These are phyloP conservation scores for Diceros bicornis DNA, from an alignment of 2,797 vertebrate species.

Conservation along the genomic window DNA sequence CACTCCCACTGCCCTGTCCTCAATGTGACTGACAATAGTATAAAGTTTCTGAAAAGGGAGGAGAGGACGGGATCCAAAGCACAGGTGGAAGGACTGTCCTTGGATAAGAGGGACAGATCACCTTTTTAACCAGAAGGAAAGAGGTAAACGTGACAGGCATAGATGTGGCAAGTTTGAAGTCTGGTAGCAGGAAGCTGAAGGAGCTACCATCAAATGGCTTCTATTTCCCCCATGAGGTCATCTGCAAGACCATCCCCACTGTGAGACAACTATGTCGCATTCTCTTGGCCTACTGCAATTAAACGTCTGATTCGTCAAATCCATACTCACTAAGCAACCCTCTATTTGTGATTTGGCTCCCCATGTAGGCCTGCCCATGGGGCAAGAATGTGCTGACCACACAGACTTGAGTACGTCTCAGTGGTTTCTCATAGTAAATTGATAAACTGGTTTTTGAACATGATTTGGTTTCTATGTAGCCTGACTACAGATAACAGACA, in stretches of 20 bases:
- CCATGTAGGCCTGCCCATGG: neutral
- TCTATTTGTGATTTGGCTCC: conserved; percentile 19
- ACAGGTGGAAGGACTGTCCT: neutral
- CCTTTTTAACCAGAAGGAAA: conserved; percentile 18
- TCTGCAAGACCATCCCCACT: neutral
- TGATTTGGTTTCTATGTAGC: conserved; percentile 23
- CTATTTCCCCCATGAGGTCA: neutral
- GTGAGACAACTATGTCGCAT: neutral
- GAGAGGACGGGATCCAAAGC: neutral
- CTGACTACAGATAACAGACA: conserved; percentile 29
- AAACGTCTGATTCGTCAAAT: neutral
- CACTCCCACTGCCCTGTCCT: neutral
- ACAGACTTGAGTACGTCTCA: neutral
- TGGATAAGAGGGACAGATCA: neutral
- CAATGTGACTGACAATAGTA: neutral
- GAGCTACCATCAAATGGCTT: neutral
- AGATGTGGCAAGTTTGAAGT: neutral
- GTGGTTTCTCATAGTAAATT: conserved; percentile 43
- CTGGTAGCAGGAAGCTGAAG: neutral
- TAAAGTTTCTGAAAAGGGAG: neutral
- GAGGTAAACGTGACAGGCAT: neutral
- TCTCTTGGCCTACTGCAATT: neutral
- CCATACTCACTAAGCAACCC: neutral
- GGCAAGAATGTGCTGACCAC: conserved; percentile 59
- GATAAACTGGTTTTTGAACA: neutral